Evolutionary conservation across 2,888 invertebrate genomes (phyloP), one percentile per base, ranked within the genome.

Genomic region (Spilosoma lubricipeda): DNA sequence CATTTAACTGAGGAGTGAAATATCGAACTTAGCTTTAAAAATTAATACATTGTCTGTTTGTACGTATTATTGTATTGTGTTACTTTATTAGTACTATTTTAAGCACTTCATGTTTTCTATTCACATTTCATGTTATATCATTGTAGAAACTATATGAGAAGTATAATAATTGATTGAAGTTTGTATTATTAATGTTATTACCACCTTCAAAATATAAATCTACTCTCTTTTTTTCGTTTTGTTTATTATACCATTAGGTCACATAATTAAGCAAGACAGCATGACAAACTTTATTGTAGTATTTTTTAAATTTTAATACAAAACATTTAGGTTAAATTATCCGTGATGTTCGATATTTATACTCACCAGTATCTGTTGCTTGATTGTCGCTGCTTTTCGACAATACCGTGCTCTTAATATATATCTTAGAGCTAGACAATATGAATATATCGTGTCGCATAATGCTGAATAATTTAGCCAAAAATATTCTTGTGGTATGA

Each of bases 311-410:
- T n/a, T n/a, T 56, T n/a, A 9, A 27, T 27, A 13, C 56, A n/a
- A n/a, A 0, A 67, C 39, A 56, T 71, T 67, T 33, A 73, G 33
- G 7, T 65, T 65, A 20, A 18, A 33, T 33, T 48, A 64, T 65
- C 59, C 18, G 67, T 67, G n/a, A 39, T 0, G 79, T 81, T 82
- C 77, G 82, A 81, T 77, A 71, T 80, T 83, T 82, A 74, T 67
- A 80, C 83, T 84, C 77, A 83, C 42, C 72, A 78, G 78, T 81
- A 73, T 48, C 63, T 48, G 84, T 83, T 83, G 82, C 81, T 82
- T 80, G 71, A 82, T 76, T 84, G 83, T 82, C 71, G 72, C 74
- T 83, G 84, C 83, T 85, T 83, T 80, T 81, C 73, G 74, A 76
- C 70, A 59, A 70, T 67, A 80, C 79, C 82, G 81, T 81, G 85